phyloP scores from a whole-genome alignment of 2,797 vertebrate species.

The Hephaestus fuliginosus region DNA sequence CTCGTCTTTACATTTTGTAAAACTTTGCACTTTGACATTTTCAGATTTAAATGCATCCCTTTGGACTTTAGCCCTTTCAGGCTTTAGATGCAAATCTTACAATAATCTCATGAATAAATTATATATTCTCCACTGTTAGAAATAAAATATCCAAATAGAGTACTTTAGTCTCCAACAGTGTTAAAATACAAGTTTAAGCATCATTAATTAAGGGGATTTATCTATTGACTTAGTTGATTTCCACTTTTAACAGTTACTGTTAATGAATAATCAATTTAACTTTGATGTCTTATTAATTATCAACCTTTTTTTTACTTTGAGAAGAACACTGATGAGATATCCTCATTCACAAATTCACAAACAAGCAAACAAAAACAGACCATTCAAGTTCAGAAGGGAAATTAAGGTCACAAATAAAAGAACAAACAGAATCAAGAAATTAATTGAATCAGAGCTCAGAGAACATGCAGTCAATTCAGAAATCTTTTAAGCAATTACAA shows the following conservation, averaged over 20 bases:
- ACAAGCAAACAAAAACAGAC: background rate
- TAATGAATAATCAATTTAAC: background rate
- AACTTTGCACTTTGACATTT: background rate
- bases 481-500: background rate
- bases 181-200: background rate
- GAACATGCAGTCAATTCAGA: background rate
- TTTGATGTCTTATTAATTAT: background rate
- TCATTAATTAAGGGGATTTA: background rate
- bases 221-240: background rate
- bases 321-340: background rate
- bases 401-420: background rate
- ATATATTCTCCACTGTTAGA: background rate
- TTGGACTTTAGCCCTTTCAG: too few relatives aligned
- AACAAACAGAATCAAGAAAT: background rate
- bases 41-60: too few relatives aligned
- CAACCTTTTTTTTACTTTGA: background rate
- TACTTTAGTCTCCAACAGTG: background rate
- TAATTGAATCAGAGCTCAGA: background rate
- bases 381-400: background rate
- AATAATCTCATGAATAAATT: background rate
- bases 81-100: background rate
- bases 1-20: background rate
- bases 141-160: background rate
- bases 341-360: background rate
- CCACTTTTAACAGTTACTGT: background rate